Evolutionary conservation across 2,888 invertebrate species (phyloP), one percentile per base, ranked within the genome.

Genomic region (Sthenelais limicola): DNA sequence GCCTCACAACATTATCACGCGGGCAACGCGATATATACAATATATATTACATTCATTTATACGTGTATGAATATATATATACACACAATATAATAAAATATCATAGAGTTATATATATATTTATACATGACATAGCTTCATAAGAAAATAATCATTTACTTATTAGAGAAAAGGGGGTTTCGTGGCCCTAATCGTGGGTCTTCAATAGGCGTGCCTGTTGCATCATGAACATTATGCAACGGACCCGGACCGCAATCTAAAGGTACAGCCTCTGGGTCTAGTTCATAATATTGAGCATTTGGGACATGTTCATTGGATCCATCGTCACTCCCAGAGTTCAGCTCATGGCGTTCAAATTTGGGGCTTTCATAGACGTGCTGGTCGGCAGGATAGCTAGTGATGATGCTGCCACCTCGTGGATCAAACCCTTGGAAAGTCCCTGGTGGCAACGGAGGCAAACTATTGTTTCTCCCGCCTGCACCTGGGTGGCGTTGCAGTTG

Each of bases 301-400:
- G 56, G 56, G 32, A 33, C 56, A 28, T 56, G 56, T 18, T 56
- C 56, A 32, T 33, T 56, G 18, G 12, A 12, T 3, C 56, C 56
- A 9, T 56, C 56, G 7, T 56, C 56, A 56, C 56, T 56, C 18
- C 56, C 68, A 21, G 49, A 48, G 43, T 49, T 3, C 26, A 51
- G 32, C 24, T 68, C 68, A 21, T 68, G 47, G 3, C 68, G 49
- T 28, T 68, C 68, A 26, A 68, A 68, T 35, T 68, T 68, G 32
- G 68, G 68, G 52, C 68, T 68, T 49, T 68, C 68, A 21, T 68
- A 68, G 12, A 68, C 68, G 24, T 68, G 68, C 32, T 68, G 48
- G 51, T 48, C 68, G 12, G 21, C 35, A 35, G 49, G 52, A 1
- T 35, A 51, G 18, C 30, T 12, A n/a, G n/a, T n/a, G n/a, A n/a